A percentile compares a stretch with the other conserved stretches of the same genome.
Conservation (phyloP, 2,888 invertebrate species). For the Drosophila eohydei region DNA sequence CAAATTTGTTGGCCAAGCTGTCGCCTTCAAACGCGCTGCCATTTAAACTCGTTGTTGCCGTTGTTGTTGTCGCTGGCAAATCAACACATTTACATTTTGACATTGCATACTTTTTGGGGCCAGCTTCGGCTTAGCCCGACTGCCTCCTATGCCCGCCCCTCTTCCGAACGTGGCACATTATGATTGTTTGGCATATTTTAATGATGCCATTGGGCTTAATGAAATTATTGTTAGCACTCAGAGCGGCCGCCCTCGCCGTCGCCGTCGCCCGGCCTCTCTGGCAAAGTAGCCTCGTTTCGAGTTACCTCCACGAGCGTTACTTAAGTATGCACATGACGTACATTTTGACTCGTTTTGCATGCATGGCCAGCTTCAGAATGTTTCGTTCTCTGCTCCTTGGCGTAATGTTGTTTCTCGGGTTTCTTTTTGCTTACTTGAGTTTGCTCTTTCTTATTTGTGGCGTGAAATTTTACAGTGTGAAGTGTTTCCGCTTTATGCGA, state of each 20-base stretch:
- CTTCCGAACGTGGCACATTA: conserved; percentile 53
- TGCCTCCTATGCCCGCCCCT: neutral
- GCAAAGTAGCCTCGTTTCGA: neutral
- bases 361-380: conserved; percentile 44
- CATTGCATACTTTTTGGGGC: conserved; percentile 57
- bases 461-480: conserved; percentile 56
- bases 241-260: neutral
- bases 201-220: conserved; percentile 81
- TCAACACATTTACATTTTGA: conserved; percentile 60
- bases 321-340: conserved; percentile 71
- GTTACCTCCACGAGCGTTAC: conserved; percentile 17
- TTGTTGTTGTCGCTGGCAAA: conserved; percentile 31
- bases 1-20: conserved; percentile 60
- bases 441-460: conserved; percentile 17
- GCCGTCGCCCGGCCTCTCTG: neutral
- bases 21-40: conserved; percentile 54
- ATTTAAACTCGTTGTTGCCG: conserved; percentile 39
- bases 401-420: conserved; percentile 35
- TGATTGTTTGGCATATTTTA: conserved; percentile 79
- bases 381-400: conserved; percentile 12
- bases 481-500: conserved; percentile 41
- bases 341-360: conserved; percentile 50
- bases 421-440: neutral
- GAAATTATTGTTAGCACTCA: conserved; percentile 74
- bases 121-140: conserved; percentile 5